These are phyloP conservation scores for Caenorhabditis sp. DNA, from an alignment of 2,888 invertebrate genomes.

Conservation along the genomic window DNA sequence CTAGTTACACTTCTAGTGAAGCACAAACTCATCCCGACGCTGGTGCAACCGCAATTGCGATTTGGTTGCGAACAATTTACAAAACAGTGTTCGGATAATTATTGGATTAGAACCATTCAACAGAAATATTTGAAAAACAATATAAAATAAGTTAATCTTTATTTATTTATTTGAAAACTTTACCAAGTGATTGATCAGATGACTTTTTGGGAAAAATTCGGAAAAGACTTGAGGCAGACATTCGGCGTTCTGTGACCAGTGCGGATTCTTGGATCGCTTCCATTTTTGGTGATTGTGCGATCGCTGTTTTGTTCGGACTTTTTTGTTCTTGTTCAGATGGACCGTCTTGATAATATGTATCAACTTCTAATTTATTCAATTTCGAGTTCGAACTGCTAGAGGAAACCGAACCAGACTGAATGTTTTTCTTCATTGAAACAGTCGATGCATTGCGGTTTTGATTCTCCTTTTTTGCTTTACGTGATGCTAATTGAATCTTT, in stretches of 20 bases:
- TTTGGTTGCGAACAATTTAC: constrained; percentile 55
- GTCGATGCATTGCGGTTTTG: no score
- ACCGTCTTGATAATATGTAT: constrained; percentile 31
- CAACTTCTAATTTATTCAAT: constrained; percentile 29
- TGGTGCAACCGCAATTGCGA: constrained; percentile 59
- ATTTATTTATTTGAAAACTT: constrained; percentile 1
- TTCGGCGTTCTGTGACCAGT: constrained; percentile 3
- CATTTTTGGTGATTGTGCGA: constrained; percentile 13
- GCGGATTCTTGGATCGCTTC: constrained; percentile 17
- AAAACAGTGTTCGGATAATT: not conserved
- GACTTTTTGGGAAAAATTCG: constrained; percentile 16
- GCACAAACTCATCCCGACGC: constrained; percentile 59
- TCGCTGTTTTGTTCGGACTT: constrained; percentile 14
- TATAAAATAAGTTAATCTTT: not conserved
- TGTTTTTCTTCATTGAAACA: no score
- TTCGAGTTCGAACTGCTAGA: constrained; percentile 23
- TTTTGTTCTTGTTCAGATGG: constrained; percentile 13
- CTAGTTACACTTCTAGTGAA: constrained; percentile 59
- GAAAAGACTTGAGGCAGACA: constrained; percentile 5
- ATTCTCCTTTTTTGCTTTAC: constrained; percentile 5
- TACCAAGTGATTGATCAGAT: constrained; percentile 3
- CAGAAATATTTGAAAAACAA: constrained; percentile 4
- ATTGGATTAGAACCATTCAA: not conserved
- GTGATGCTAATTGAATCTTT: constrained; percentile 7
- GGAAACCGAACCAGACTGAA: constrained; percentile 9